Evolutionary conservation across 2,888 invertebrate species (phyloP), one percentile per base, ranked within the genome.

Genomic region (Antitype chi): DNA sequence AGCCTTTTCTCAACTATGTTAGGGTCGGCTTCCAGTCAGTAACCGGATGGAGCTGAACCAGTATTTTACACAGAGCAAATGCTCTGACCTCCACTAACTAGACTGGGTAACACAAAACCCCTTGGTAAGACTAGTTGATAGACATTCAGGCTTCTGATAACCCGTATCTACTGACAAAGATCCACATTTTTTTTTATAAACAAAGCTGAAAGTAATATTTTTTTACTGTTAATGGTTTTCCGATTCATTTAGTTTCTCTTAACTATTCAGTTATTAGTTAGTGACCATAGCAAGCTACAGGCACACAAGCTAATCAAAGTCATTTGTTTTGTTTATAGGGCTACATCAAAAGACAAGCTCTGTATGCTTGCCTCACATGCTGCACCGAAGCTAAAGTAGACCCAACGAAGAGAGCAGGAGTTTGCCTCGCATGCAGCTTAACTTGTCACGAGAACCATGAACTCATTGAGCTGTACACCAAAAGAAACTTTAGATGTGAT

Each of bases 391-490:
- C 97, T 13, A 97, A 97, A 89, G 92, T 94, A 1, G 97, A 98
- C 88, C 92, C 97, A 17, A 91, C 94, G 0, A 97, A 97, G 89
- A 95, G 97, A 78, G 99, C 98, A 59, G 99, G 99, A 8, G 96
- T 99, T 47, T 99, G 99, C 94, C 97, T 99, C 4, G 99, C 99
- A 4, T 99, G 99, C 93, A 98, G 98, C 90, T 98, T 98, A 85
- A 98, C 98, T 80, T 99, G 99, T 90, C 99, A 99, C 92, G 99
- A 99, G 91, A 98, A 98, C 71, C 99, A 99, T 95, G 99, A 99
- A 59, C 97, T 99, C 1, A 97, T 99, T 70, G 99, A 99, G 93
- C 97, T 99, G 28, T 99, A 99, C 92, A 99, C 99, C 0, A 99
- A 99, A 93, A 97, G 99, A 73, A 98, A 99, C 94, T 99, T 99